A percentile compares a stretch with the other conserved stretches of the same genome.
phyloP scores from a whole-genome alignment of 2,113 vertebrate genomes.

The Daubentonia madagascariensis region DNA sequence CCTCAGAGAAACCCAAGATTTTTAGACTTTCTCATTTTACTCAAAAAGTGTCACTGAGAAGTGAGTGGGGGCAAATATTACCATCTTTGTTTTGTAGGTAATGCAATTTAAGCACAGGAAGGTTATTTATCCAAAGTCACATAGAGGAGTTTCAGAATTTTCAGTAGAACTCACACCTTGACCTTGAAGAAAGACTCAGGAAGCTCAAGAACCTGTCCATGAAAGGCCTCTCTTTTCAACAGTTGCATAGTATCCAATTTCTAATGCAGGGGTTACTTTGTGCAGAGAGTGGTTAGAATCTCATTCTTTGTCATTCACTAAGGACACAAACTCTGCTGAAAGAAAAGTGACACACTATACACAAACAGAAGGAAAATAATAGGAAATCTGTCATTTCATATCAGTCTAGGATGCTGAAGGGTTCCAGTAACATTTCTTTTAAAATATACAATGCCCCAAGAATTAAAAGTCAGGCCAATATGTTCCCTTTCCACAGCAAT shows the following conservation, averaged over 20 bases:
- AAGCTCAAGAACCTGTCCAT: neutral
- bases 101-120: neutral
- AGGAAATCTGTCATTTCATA: neutral
- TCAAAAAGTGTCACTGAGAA: neutral
- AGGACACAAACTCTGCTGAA: neutral
- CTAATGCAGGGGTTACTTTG: neutral
- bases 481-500: neutral
- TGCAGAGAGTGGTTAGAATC: neutral
- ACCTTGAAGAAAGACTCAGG: neutral
- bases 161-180: neutral
- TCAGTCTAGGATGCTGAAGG: neutral
- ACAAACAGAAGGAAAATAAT: neutral
- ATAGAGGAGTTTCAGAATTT: neutral
- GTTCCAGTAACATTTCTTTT: neutral
- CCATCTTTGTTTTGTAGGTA: neutral
- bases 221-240: constrained; percentile 24
- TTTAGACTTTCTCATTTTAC: neutral
- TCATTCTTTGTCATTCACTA: neutral
- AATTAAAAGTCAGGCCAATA: neutral
- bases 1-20: neutral
- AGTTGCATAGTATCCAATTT: neutral
- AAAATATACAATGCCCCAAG: neutral
- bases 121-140: neutral
- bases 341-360: neutral
- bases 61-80: neutral